Evolutionary conservation across 2,888 invertebrate genomes (phyloP).

Genomic region (Drosophila mayaguana): DNA sequence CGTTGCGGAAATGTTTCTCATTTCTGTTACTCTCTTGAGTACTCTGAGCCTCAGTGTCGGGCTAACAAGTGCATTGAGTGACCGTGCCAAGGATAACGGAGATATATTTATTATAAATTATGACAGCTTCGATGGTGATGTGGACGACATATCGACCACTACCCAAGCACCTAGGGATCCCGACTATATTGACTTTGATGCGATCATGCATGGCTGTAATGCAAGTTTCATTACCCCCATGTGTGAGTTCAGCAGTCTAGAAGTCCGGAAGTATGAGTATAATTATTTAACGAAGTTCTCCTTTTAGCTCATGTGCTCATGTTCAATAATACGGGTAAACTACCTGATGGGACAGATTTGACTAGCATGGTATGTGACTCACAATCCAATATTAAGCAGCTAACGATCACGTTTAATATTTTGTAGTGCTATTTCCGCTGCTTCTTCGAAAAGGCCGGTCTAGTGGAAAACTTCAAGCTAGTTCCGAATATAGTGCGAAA

Average conservation of each 20-base stretch:
- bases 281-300: background rate
- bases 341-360: slow-evolving; percentile 87
- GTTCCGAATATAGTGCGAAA: slow-evolving; percentile 84
- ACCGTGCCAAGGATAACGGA: slow-evolving; percentile 78
- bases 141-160: slow-evolving; percentile 58
- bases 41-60: slow-evolving; percentile 23
- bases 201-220: slow-evolving; percentile 86
- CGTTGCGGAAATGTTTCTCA: slow-evolving; percentile 44
- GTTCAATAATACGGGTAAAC: slow-evolving; percentile 86
- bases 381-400: background rate
- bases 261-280: background rate
- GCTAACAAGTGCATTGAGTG: slow-evolving; percentile 24
- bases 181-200: slow-evolving; percentile 82
- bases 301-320: slow-evolving; percentile 85
- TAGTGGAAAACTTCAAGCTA: slow-evolving; percentile 85
- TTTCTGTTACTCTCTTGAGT: slow-evolving; percentile 12
- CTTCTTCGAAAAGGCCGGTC: slow-evolving; percentile 85
- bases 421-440: slow-evolving; percentile 87
- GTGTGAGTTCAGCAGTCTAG: slow-evolving; percentile 82
- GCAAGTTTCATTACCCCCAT: slow-evolving; percentile 86
- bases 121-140: slow-evolving; percentile 65
- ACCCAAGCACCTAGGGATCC: slow-evolving; percentile 32
- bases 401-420: background rate
- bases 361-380: slow-evolving; percentile 86
- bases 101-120: slow-evolving; percentile 75